A percentile compares a stretch with the other conserved stretches of the same genome.
Evolutionary conservation across 2,113 vertebrate species (phyloP).

Genomic region (Hippocampus zosterae): DNA sequence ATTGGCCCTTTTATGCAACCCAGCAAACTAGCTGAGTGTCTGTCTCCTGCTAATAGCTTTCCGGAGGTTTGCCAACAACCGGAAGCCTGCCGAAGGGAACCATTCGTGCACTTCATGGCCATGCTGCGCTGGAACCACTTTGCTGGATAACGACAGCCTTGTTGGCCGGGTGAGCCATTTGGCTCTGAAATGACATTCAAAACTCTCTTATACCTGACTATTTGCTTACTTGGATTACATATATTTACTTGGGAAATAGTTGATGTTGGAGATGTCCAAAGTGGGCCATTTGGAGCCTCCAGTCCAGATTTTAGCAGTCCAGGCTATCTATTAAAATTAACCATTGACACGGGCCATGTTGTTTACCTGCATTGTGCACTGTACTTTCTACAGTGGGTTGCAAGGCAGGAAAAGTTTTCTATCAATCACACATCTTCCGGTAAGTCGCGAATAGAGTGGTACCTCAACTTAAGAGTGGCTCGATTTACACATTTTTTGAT

Average conservation of each 20-base stretch:
- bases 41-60: not conserved
- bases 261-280: not conserved
- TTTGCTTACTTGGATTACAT: not conserved
- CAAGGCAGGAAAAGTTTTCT: too few species aligned
- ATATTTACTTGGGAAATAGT: not conserved
- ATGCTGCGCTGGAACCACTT: not conserved
- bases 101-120: not conserved
- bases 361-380: too few species aligned
- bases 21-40: not conserved
- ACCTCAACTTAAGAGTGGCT: too few species aligned
- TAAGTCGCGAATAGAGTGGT: too few species aligned
- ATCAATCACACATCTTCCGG: too few species aligned
- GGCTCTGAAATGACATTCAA: slow-evolving; percentile 3
- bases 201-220: not conserved
- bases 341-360: too few species aligned
- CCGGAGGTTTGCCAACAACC: not conserved
- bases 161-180: not conserved
- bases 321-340: not conserved
- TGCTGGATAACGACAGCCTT: slow-evolving; percentile 4
- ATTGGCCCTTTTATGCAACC: not conserved
- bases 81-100: not conserved
- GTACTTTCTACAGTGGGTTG: too few species aligned
- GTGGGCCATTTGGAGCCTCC: not conserved
- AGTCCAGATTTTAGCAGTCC: not conserved
- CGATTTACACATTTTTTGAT: not conserved